These are phyloP conservation scores for Aldabrachelys gigantea DNA, from an alignment of 2,113 vertebrate species.

Conservation along the genomic window DNA sequence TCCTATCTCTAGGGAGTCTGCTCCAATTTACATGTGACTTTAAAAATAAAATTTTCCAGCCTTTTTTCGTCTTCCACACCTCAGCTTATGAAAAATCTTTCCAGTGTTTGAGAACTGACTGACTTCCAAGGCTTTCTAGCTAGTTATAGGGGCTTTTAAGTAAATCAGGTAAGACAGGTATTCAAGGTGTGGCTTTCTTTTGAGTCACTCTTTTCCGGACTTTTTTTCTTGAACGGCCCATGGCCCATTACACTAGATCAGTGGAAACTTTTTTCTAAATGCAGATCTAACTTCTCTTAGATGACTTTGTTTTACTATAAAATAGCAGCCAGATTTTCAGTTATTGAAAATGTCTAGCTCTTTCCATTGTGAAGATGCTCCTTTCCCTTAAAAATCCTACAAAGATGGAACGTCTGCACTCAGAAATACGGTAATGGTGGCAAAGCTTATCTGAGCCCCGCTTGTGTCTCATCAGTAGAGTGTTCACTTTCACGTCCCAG, in stretches of 20 bases:
- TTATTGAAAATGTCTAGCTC: background rate
- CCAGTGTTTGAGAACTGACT: slow-evolving; percentile 9
- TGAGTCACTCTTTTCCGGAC: background rate
- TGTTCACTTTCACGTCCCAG: background rate
- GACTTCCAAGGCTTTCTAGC: slow-evolving; percentile 1
- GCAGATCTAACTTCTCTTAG: background rate
- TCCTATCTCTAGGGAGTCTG: slow-evolving; percentile 40
- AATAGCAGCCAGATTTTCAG: background rate
- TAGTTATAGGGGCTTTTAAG: background rate
- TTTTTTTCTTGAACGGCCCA: background rate
- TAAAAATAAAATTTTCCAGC: background rate
- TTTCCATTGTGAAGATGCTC: background rate
- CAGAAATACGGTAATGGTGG: background rate
- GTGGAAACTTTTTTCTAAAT: background rate
- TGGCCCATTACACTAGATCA: background rate
- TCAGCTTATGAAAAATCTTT: background rate
- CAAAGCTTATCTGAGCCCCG: background rate
- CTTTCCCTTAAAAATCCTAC: background rate
- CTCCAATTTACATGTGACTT: background rate
- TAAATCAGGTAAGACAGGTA: background rate
- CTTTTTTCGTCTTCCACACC: background rate
- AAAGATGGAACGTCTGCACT: background rate
- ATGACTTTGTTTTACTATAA: background rate
- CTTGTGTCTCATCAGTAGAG: background rate
- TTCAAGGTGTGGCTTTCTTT: background rate